A percentile compares a stretch with the other conserved stretches of the same genome.
Conservation (phyloP, 2,113 vertebrate species). For the Poecile atricapillus region DNA sequence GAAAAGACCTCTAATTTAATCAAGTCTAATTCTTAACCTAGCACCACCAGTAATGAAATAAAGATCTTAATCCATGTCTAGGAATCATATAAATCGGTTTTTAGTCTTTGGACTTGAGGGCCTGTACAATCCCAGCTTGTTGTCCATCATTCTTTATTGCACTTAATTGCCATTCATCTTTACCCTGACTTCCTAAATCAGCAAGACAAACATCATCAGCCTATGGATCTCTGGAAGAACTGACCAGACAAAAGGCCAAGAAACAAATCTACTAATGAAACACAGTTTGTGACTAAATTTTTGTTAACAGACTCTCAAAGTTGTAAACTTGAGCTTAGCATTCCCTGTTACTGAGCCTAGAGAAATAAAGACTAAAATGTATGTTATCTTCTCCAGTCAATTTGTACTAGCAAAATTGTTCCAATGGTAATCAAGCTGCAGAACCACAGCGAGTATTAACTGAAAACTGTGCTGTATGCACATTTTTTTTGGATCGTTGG, state of each 20-base stretch:
- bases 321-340: background rate
- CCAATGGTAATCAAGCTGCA: background rate
- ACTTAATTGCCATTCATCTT: background rate
- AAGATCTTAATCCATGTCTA: background rate
- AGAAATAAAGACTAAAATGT: background rate
- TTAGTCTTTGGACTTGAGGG: background rate
- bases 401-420: background rate
- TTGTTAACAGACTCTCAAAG: background rate
- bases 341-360: background rate
- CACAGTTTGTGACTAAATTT: background rate
- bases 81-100: accelerated
- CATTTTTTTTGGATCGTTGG: background rate
- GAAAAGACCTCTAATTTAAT: background rate
- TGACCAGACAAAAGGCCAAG: background rate
- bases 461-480: background rate
- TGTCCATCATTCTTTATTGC: background rate
- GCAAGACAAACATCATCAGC: background rate
- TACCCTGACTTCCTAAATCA: background rate
- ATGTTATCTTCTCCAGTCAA: background rate
- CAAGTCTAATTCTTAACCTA: background rate
- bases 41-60: background rate
- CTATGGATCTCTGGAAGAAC: background rate
- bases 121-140: background rate
- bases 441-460: background rate
- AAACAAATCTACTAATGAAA: background rate